Base-by-base conservation (phyloP, 1,140 invertebrate genomes). In the Thaumetopoea pityocampa region DNA sequence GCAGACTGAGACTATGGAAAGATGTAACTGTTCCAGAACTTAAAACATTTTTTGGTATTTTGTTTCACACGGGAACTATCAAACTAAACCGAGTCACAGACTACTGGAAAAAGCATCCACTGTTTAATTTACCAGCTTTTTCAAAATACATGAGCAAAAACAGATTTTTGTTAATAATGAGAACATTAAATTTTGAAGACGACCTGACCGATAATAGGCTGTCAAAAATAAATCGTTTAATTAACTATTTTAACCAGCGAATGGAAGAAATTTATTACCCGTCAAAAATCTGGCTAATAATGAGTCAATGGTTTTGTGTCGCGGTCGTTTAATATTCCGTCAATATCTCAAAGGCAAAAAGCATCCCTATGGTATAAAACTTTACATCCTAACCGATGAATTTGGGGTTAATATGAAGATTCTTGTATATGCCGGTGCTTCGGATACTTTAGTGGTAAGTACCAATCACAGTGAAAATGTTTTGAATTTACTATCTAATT, bases 41-140 rank as follows among this genome's bases (percentile, higher is more conserved):
- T 11, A 37, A 38, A 46, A 14, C 6, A 33, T 34, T 40, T 34
- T 32, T 38, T 20, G 44, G 44, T 3, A 32, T 47, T 24, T 40
- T 47, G 4, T 47, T 40, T 17, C 44, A 47, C 12, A 47, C 40
- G 44, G 35, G 44, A 8, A 47, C 44, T 33, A 47, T 47, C 7
- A 37, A 24, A 41, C 26, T 49, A 7, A 41, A 35, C 26, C 10
- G 45, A 27, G 22, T 40, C 1, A 40, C 36, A 28, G 45, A 48
- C 18, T 48, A 48, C 14, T 48, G 45, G 36, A 48, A 41, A 41
- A 48, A 34, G 17, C 29, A 48, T 29, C 32, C 36, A 28, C 9
- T 48, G 5, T 48, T 48, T 28, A 48, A 20, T 48, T 28, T 41
- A 34, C 22, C 23, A 17, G 29, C 23, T 20, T 48, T 48, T 41